These are phyloP conservation scores for Parasteatoda lunata DNA, from an alignment of 2,888 invertebrate species.

Conservation along the genomic window DNA sequence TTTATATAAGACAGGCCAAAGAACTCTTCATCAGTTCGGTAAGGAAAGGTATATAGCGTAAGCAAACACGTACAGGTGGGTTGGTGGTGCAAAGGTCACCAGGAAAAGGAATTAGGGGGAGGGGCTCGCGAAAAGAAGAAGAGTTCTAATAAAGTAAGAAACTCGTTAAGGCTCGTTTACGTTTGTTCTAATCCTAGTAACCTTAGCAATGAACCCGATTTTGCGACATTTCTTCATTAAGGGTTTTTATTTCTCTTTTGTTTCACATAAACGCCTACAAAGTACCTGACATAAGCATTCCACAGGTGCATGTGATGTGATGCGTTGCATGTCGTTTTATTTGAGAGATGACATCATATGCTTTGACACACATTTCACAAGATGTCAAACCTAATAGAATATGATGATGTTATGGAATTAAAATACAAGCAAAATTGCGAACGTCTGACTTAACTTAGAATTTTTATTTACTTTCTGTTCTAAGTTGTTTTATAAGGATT, in stretches of 20 bases:
- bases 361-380: not conserved
- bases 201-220: conserved; percentile 64
- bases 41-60: not conserved
- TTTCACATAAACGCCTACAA: not conserved
- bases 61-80: conserved; percentile 40
- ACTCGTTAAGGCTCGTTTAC: conserved; percentile 39
- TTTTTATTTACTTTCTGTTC: too few species aligned
- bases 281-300: not conserved
- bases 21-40: conserved; percentile 25
- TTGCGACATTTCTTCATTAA: not conserved
- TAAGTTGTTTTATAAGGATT: too few species aligned
- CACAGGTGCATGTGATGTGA: not conserved
- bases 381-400: not conserved
- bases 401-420: too few species aligned
- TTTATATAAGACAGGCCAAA: conserved; percentile 37
- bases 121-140: conserved; percentile 17
- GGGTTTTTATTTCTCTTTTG: not conserved
- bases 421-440: too few species aligned
- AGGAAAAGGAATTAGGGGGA: conserved; percentile 31
- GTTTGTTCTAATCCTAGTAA: conserved; percentile 44
- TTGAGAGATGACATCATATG: not conserved
- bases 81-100: conserved; percentile 32
- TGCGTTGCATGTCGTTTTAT: not conserved
- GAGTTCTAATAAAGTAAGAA: conserved; percentile 33
- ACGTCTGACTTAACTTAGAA: too few species aligned